A percentile compares a stretch with the other conserved stretches of the same genome.
Conservation (phyloP, 2,113 vertebrate genomes). For the Nannospalax galili region DNA sequence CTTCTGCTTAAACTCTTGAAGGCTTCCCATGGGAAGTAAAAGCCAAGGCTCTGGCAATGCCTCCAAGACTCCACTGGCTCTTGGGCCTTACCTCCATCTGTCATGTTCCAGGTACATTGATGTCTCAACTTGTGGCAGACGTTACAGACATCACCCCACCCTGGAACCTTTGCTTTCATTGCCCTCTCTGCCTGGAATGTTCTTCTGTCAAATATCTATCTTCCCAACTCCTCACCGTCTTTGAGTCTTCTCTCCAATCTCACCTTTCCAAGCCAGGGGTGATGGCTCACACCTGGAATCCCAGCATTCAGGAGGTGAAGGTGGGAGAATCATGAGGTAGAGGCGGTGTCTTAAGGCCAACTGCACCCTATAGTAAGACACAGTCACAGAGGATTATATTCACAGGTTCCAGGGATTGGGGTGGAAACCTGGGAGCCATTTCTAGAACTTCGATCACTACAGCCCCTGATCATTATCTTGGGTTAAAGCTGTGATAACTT, state of each 20-base stretch:
- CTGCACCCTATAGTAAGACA: too few relatives aligned
- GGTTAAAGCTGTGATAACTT: neutral
- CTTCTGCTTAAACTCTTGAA: slow-evolving; percentile 36
- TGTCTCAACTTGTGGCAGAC: neutral
- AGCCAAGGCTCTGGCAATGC: neutral
- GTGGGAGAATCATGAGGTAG: neutral
- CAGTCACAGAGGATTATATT: neutral
- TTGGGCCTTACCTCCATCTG: neutral
- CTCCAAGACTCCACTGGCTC: neutral
- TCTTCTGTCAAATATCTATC: neutral
- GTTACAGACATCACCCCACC: neutral
- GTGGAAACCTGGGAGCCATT: too few relatives aligned
- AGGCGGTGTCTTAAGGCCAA: too few relatives aligned
- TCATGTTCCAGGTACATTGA: neutral
- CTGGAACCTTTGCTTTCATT: neutral
- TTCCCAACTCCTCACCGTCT: neutral
- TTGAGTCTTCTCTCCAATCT: neutral
- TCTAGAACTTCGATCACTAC: too few relatives aligned
- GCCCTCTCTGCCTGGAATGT: neutral
- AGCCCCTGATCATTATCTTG: neutral
- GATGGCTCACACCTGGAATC: neutral
- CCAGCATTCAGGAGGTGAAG: neutral
- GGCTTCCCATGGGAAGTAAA: neutral
- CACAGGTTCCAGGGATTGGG: too few relatives aligned
- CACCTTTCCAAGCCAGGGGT: neutral